Percentiles rank a stretch among this genome's conserved stretches.
These are phyloP conservation scores for Leptinotarsa lineolata DNA, from an alignment of 1,140 invertebrate species.

Conservation along the genomic window DNA sequence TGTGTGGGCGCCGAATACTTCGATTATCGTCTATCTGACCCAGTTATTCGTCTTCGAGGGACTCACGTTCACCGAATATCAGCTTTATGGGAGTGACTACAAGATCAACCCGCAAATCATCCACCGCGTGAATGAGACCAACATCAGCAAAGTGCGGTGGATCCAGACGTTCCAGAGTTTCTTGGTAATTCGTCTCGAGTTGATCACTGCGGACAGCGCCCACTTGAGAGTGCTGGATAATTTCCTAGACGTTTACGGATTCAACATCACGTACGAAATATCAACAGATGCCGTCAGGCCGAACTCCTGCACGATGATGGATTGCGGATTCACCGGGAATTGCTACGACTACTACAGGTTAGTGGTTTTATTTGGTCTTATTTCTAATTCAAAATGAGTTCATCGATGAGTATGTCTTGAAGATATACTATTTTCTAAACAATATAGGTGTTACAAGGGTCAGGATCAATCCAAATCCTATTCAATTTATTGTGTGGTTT, in stretches of 20 bases:
- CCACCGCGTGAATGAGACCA: slow-evolving; percentile 70
- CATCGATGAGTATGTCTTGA: too few species aligned
- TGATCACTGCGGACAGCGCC: slow-evolving; percentile 76
- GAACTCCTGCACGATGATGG: slow-evolving; percentile 73
- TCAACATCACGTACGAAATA: slow-evolving; percentile 91
- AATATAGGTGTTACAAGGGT: too few species aligned
- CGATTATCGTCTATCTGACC: slow-evolving; percentile 84
- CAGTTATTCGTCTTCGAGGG: slow-evolving; percentile 82
- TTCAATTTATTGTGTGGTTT: too few species aligned
- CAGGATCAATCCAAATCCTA: too few species aligned
- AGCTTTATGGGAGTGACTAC: slow-evolving; percentile 73
- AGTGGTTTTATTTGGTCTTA: slow-evolving; percentile 29
- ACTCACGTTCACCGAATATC: slow-evolving; percentile 80
- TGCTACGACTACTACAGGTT: slow-evolving; percentile 61
- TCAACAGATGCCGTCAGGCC: slow-evolving; percentile 59
- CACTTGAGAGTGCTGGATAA: slow-evolving; percentile 81
- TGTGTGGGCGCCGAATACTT: slow-evolving; percentile 58
- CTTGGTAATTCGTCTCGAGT: slow-evolving; percentile 76
- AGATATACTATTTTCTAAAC: too few species aligned
- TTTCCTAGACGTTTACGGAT: slow-evolving; percentile 84
- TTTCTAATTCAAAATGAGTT: too few species aligned
- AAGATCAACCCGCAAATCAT: slow-evolving; percentile 62
- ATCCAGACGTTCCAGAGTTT: slow-evolving; percentile 73
- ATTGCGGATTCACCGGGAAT: slow-evolving; percentile 82
- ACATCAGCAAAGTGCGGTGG: slow-evolving; percentile 66